phyloP scores from a whole-genome alignment of 2,113 vertebrate species.

The Picathartes gymnocephalus region DNA sequence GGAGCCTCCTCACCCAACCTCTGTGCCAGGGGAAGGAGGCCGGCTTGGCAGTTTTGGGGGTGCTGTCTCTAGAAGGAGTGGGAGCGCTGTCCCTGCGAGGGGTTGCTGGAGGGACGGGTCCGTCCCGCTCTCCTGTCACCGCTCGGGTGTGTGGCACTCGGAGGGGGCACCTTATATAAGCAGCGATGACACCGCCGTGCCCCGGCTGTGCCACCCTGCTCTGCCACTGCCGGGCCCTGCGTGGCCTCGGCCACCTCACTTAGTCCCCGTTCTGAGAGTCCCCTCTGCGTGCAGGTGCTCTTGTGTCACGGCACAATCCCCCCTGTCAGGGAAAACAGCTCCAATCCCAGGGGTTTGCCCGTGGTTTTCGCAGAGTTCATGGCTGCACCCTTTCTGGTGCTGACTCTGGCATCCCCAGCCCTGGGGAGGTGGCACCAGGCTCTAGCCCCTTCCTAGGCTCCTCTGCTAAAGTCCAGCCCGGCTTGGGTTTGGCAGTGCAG shows the following conservation, averaged over 20 bases:
- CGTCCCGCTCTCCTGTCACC: background rate
- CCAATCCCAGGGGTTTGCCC: background rate
- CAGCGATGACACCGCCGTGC: background rate
- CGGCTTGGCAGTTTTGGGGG: background rate
- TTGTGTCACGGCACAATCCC: rapidly evolving
- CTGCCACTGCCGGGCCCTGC: background rate
- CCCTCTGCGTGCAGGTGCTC: background rate
- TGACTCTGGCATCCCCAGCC: background rate
- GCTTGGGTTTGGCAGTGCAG: background rate
- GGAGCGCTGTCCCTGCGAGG: background rate
- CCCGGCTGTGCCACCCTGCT: background rate
- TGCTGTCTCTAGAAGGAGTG: background rate
- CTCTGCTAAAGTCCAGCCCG: background rate
- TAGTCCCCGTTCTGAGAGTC: rapidly evolving
- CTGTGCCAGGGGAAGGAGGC: background rate
- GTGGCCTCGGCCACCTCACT: rapidly evolving
- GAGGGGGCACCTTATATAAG: conserved; percentile 19
- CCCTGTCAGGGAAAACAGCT: rapidly evolving
- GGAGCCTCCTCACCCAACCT: background rate
- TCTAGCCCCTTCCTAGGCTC: background rate
- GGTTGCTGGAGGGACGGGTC: background rate
- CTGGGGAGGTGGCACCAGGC: background rate
- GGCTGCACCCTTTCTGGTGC: rapidly evolving
- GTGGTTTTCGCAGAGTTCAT: background rate
- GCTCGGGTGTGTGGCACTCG: background rate